Base-by-base conservation (phyloP, 2,797 vertebrate genomes). In the Enteromius unitaeniatus region DNA sequence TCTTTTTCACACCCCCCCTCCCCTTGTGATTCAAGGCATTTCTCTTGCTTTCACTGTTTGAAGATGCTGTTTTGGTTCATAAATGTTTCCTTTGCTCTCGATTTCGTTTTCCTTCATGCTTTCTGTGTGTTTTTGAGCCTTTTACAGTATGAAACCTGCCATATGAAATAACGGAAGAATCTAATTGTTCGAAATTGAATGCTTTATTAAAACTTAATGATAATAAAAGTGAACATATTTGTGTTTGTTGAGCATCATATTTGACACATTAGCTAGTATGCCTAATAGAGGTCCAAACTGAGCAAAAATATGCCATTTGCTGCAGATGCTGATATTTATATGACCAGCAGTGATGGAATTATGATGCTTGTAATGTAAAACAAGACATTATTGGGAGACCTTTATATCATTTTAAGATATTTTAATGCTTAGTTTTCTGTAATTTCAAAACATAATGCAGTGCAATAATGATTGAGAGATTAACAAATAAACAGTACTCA, bases 61-160 rank as follows among this genome's bases (percentile, higher is more conserved):
- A 83, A 78, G 67, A 78, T 17, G 75, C n/a, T 77, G 68, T 85
- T 81, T 77, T 23, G 67, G 47, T 55, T 67, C 19, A 13, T n/a
- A 53, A 64, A 75, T 40, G 74, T 58, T 67, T 76, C 73, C 45
- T 68, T 75, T 78, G 47, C 67, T 81, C 34, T 26, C 11, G 13
- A 42, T 75, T 53, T 73, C 15, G 40, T 69, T 70, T 67, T 31
- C 23, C 58, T 82, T 77, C 26, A 17, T 73, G 83, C 51, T 58
- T 79, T 82, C 23, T 70, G 53, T 51, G 21, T 17, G 19, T 45
- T 78, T 65, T 37, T 70, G 19, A 45, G 28, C 31, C 15, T 40
- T 72, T 67, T 23, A 14, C 13, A 3, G 11, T 17, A 13, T 42
- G 55, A 78, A 40, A 21, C 42, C 42, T 34, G 11, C 42, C 42